Evolutionary conservation across 1,140 invertebrate genomes (phyloP), one percentile per base, ranked within the genome.

Genomic region (Hesperophylax magnus): DNA sequence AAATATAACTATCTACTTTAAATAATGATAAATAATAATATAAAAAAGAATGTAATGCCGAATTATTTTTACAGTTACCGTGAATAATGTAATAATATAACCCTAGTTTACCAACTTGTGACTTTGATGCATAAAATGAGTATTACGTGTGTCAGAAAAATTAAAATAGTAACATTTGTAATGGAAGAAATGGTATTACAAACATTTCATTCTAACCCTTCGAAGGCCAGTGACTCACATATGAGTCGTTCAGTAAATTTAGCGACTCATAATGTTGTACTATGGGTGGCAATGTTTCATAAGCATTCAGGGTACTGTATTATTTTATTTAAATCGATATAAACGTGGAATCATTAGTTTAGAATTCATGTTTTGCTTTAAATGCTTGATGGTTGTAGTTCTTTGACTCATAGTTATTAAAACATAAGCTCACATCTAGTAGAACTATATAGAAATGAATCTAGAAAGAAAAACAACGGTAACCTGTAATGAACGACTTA

Each of bases 61-160:
- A 72, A 72, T 72, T 72, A 72, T 72, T 72, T 72, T 72, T 24
- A 69, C 31, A 72, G 20, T 72, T 56, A 54, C 52, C 8, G 18
- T 27, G 52, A 72, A 72, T 17, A 71, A 22, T 18, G 24, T 22
- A 18, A 58, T 61, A 24, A 47, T 69, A n/a, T 47, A 69, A 52
- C n/a, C 20, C 24, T 67, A 27, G 14, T 72, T 53, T 15, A 72
- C 47, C 69, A 72, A 53, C 22, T 53, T 72, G 69, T 72, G 69
- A 72, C 69, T 72, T 39, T 72, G 20, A 58, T 20, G n/a, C 56
- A 58, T 22, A 18, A 18, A 9, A 18, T 58, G 20, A 18, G 56
- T 18, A 54, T 14, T 54, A 20, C n/a, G 8, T 58, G 56, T 18
- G 56, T 58, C 56, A 58, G n/a, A 58, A 58, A 58, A 7, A 18